Conservation (phyloP, 2,797 vertebrate species). For the Anolis apletophallus region DNA sequence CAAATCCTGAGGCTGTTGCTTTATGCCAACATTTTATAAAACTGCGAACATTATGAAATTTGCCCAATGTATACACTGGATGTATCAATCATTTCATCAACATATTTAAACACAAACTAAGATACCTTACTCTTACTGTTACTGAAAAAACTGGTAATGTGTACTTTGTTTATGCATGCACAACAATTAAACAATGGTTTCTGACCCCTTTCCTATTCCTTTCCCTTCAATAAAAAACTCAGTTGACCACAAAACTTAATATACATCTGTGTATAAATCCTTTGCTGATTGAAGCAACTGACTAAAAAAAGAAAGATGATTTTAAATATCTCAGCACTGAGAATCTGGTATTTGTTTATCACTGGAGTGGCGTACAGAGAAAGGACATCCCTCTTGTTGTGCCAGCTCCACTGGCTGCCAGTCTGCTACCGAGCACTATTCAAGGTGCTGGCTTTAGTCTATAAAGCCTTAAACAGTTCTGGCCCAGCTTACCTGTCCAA, state of each 20-base stretch:
- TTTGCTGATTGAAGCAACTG: neutral
- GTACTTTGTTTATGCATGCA: neutral
- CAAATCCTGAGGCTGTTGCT: too few species aligned
- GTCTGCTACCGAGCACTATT: too few species aligned
- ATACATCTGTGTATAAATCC: neutral
- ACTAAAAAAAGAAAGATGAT: neutral
- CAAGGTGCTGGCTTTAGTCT: too few species aligned
- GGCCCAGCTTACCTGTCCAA: too few species aligned
- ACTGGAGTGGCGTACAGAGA: too few species aligned
- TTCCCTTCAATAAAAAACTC: neutral
- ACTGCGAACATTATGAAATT: too few species aligned
- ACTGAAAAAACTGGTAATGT: neutral
- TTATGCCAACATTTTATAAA: too few species aligned
- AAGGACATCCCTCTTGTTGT: too few species aligned
- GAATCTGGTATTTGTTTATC: neutral
- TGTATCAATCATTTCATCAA: neutral
- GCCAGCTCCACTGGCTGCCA: too few species aligned
- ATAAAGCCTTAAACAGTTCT: too few species aligned
- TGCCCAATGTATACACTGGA: too few species aligned
- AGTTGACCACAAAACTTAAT: neutral
- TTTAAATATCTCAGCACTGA: neutral
- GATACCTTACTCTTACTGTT: neutral
- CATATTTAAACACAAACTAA: slow-evolving; percentile 10
- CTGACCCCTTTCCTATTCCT: too few species aligned
- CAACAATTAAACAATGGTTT: neutral